A percentile compares a stretch with the other conserved stretches of the same genome.
Conservation (phyloP, 1,140 invertebrate genomes). For the Halictus rubicundus region DNA sequence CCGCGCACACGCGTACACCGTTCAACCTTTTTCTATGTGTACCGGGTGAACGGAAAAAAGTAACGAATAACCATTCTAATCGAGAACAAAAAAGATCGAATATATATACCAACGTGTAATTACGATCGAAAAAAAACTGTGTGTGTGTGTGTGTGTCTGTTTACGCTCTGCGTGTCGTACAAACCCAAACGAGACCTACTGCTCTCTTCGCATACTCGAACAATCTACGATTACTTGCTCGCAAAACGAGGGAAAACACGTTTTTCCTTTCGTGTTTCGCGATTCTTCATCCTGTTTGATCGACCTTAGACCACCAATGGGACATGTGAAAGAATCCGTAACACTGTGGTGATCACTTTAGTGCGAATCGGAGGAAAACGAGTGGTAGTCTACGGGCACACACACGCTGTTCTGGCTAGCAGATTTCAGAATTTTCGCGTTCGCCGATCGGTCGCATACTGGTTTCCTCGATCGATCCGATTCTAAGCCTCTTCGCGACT, state of each 20-base stretch:
- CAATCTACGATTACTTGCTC: conserved; percentile 18
- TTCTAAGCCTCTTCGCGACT: not conserved
- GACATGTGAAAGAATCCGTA: no score
- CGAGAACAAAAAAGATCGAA: no score
- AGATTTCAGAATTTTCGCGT: not conserved
- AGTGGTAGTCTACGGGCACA: not conserved
- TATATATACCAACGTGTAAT: no score
- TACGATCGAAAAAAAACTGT: conserved; percentile 25
- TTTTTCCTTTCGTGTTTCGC: not conserved
- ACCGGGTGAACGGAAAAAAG: no score
- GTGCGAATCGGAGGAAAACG: no score
- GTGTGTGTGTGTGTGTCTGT: no score
- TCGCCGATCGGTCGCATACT: not conserved
- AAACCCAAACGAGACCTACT: conserved; percentile 6
- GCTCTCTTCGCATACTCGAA: conserved; percentile 1
- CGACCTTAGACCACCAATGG: no score
- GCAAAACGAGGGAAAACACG: not conserved
- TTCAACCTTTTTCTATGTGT: no score
- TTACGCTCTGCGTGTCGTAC: conserved; percentile 12
- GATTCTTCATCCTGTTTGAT: not conserved
- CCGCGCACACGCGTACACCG: no score
- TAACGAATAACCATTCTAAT: no score
- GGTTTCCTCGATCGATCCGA: not conserved
- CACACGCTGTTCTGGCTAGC: not conserved
- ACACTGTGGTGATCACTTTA: no score